Percentiles rank a stretch among this genome's conserved stretches.
phyloP scores from a whole-genome alignment of 2,797 vertebrate genomes.

The Neosilurus mollespiculum region DNA sequence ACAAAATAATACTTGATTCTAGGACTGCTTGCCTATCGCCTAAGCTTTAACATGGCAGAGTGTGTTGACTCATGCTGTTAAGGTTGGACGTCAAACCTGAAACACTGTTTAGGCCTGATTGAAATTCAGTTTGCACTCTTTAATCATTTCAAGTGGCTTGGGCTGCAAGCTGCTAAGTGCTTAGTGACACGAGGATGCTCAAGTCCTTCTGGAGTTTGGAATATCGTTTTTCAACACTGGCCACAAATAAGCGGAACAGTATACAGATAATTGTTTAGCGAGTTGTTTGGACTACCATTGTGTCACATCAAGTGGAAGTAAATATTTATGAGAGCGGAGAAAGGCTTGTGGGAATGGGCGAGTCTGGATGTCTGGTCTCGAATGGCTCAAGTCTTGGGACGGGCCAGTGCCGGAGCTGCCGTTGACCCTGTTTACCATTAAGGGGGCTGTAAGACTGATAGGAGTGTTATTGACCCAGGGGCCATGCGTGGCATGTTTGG shows the following conservation, averaged over 20 bases:
- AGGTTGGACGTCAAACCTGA: constrained; percentile 25
- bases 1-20: constrained; percentile 6
- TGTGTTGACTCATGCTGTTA: constrained; percentile 19
- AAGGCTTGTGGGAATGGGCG: constrained; percentile 49
- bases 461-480: constrained; percentile 77
- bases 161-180: constrained; percentile 20
- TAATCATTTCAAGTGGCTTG: constrained; percentile 45
- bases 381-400: constrained; percentile 62
- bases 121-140: constrained; percentile 17
- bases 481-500: constrained; percentile 79
- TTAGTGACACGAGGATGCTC: constrained; percentile 35
- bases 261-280: constrained; percentile 74
- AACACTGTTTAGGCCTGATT: constrained; percentile 40
- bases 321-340: constrained; percentile 73
- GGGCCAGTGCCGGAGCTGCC: constrained; percentile 60
- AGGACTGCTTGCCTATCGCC: constrained; percentile 9
- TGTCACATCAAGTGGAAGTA: constrained; percentile 72
- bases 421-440: constrained; percentile 79
- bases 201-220: constrained; percentile 48
- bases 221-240: constrained; percentile 63
- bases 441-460: constrained; percentile 74
- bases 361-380: constrained; percentile 63
- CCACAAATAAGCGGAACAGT: constrained; percentile 62
- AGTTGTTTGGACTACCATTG: constrained; percentile 74
- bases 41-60: constrained; percentile 27